Evolutionary conservation across 1,140 invertebrate genomes (phyloP).

Genomic region (Heliconius nattereri): DNA sequence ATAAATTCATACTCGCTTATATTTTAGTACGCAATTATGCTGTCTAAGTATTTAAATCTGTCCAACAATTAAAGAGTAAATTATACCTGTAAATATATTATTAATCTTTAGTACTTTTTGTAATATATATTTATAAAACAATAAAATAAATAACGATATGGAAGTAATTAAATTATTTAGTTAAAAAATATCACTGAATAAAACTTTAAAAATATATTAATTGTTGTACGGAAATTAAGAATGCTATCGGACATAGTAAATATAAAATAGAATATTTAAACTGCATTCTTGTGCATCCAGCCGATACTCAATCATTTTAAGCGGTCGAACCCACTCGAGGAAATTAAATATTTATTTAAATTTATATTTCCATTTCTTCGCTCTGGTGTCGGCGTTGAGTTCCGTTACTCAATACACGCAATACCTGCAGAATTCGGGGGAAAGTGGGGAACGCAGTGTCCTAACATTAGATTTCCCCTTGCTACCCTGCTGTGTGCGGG

Average conservation of each 20-base stretch:
- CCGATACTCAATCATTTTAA: background rate
- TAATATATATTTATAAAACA: background rate
- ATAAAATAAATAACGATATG: too few relatives aligned
- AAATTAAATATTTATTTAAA: background rate
- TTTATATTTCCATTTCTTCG: too few relatives aligned
- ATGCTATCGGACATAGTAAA: background rate
- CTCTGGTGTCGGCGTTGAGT: too few relatives aligned
- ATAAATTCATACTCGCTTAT: background rate
- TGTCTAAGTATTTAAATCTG: background rate
- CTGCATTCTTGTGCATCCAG: background rate
- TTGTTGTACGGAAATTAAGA: background rate
- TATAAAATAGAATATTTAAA: background rate
- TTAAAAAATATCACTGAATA: too few relatives aligned
- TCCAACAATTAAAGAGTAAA: background rate
- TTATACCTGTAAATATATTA: background rate
- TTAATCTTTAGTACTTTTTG: background rate
- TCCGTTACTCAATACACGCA: too few relatives aligned
- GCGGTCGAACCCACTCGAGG: background rate
- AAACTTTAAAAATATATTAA: too few relatives aligned
- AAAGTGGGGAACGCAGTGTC: too few relatives aligned
- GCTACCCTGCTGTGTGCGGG: too few relatives aligned
- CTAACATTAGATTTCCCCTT: too few relatives aligned
- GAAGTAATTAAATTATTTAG: too few relatives aligned
- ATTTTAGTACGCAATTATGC: background rate
- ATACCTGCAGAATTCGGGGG: too few relatives aligned